Percentiles rank a stretch among this genome's conserved stretches.
phyloP scores from a whole-genome alignment of 2,797 vertebrate species.

The Muscicapa comitata region DNA sequence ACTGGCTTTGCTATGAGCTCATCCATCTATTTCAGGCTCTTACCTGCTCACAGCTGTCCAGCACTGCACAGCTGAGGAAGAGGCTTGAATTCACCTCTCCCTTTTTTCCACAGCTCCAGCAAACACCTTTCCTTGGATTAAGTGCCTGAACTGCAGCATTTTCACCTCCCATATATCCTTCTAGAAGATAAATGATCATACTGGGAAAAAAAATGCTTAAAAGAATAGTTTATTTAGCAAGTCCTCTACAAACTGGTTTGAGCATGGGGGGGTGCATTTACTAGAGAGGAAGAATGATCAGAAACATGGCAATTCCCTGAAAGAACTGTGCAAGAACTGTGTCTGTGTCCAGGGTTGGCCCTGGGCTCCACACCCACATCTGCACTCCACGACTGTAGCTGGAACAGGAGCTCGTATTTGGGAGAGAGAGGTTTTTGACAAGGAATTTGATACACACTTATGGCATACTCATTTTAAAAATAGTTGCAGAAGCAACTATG shows the following conservation, averaged over 20 bases:
- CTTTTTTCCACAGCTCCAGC: neutral
- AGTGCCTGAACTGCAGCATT: neutral
- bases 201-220: neutral
- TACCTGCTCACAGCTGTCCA: neutral
- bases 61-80: neutral
- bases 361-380: neutral
- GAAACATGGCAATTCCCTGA: fast-evolving
- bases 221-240: conserved; percentile 19
- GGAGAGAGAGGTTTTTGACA: neutral
- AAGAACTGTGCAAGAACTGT: neutral
- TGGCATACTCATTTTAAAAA: neutral
- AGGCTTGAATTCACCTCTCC: neutral
- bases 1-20: neutral
- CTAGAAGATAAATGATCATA: neutral
- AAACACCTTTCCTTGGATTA: neutral
- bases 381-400: neutral
- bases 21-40: neutral
- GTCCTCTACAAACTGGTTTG: neutral
- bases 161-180: neutral
- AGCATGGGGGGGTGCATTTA: neutral
- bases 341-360: neutral
- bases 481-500: neutral
- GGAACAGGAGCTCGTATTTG: neutral
- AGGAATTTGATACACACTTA: neutral
- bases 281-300: neutral